phyloP scores from a whole-genome alignment of 2,113 vertebrate genomes.

The Bucco capensis region DNA sequence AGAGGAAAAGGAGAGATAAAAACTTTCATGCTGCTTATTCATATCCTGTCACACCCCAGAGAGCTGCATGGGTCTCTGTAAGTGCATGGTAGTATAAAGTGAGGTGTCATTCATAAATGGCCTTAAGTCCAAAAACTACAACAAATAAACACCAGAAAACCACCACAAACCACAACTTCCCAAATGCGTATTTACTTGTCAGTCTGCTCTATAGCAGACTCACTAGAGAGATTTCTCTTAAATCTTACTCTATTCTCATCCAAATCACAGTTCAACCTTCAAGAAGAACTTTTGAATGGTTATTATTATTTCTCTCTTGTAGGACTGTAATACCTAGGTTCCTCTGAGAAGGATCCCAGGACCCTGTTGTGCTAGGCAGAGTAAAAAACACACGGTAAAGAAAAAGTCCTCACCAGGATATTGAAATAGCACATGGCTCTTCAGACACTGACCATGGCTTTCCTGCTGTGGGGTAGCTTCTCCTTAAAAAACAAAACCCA shows the following conservation, averaged over 20 bases:
- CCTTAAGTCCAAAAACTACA: background rate
- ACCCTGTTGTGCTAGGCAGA: background rate
- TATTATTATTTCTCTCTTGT: background rate
- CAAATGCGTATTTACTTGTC: background rate
- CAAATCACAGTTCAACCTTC: background rate
- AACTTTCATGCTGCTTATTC: background rate
- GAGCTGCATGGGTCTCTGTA: rapidly evolving
- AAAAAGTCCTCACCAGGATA: background rate
- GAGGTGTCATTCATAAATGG: background rate
- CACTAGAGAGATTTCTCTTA: background rate
- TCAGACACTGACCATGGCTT: background rate
- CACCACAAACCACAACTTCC: background rate
- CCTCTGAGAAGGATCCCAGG: background rate
- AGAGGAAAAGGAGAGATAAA: background rate
- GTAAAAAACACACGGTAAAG: background rate
- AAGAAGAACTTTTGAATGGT: background rate
- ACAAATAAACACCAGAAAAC: too few relatives aligned
- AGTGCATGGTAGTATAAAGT: background rate
- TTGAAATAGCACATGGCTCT: background rate
- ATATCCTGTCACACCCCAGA: background rate
- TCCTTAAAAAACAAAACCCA: background rate
- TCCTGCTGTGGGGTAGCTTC: background rate
- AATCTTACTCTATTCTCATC: background rate
- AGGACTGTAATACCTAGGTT: background rate
- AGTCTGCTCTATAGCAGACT: background rate